Base-by-base conservation (phyloP, 2,113 vertebrate species). In the Semnornis frantzii region DNA sequence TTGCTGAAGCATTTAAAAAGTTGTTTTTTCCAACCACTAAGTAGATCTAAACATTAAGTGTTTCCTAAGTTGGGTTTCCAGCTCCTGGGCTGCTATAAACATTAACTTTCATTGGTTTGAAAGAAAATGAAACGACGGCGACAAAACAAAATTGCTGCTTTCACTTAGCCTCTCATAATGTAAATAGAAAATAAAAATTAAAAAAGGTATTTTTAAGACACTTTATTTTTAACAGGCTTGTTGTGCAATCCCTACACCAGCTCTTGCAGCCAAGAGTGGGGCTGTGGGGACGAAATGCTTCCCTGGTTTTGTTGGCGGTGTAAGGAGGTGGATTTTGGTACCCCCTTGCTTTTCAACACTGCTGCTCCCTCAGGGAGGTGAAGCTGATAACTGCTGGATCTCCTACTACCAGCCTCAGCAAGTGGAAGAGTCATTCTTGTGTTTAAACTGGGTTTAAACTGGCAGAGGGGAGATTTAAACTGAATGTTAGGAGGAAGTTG, bases 21-120 rank as follows among this genome's bases (percentile, higher is more conserved):
- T 98, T 98, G 96, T 97, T 97, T 98, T 98, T 98, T 98, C 98
- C 97, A 97, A 98, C 98, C 97, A 96, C 98, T 97, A 98, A 98
- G 97, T 97, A 96, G 96, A 97, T 98, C 97, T 98, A 98, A 98
- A 98, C 96, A 97, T 97, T 97, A 98, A 98, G 94, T 71, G 92
- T 97, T 97, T 97, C 97, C 97, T 95, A 94, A 96, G 95, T 95
- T 91, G 96, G 95, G 93, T 97, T 98, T 97, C 96, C 97, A 98
- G 94, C 96, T 98, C 94, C 96, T 89, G 70, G 93, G 80, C 94
- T 94, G 88, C 95, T 97, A 94, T 97, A 97, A 97, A 97, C 97
- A 92, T 97, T 97, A 97, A 91, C 90, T 97, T 97, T 84, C 91
- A 52, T 94, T 86, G 85, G 96, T 95, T 95, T 94, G 89, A 96